These are phyloP conservation scores for Stenoptilia bipunctidactyla DNA, from an alignment of 2,888 invertebrate species.

Conservation along the genomic window DNA sequence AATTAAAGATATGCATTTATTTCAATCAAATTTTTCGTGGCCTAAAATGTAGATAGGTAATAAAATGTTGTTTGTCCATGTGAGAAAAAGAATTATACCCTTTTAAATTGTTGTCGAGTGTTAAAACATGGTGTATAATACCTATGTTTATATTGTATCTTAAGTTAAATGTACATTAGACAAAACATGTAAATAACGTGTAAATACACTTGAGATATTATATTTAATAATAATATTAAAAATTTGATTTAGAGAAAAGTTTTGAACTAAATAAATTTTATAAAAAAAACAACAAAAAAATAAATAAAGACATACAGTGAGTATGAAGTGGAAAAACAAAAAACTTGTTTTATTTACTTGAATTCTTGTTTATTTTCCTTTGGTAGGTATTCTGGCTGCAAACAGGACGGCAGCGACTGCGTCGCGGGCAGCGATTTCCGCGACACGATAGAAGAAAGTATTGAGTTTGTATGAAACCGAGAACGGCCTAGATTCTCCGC, in stretches of 20 bases:
- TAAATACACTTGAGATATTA: slow-evolving; percentile 45
- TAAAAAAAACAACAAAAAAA: slow-evolving; percentile 54
- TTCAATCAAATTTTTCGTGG: background rate
- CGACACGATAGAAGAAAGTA: no score
- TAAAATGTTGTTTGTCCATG: no score
- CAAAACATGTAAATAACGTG: slow-evolving; percentile 5
- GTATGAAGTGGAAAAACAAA: slow-evolving; percentile 62
- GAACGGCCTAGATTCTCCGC: no score
- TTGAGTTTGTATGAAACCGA: no score
- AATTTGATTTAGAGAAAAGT: slow-evolving; percentile 61
- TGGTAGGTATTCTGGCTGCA: no score
- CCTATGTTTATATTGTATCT: background rate
- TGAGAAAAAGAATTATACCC: no score
- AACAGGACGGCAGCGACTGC: no score
- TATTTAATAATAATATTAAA: slow-evolving; percentile 57
- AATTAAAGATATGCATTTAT: background rate
- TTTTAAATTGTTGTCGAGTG: no score
- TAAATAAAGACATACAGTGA: slow-evolving; percentile 64
- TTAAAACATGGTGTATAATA: background rate
- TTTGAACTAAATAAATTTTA: slow-evolving; percentile 53
- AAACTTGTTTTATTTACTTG: slow-evolving; percentile 42
- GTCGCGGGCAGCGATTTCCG: no score
- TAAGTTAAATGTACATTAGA: background rate
- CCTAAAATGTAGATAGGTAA: no score
- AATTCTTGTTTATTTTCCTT: no score